Percentiles rank a stretch among this genome's conserved stretches.
Evolutionary conservation across 2,888 invertebrate species (phyloP).

Genomic region (Dexiosoma caninum): DNA sequence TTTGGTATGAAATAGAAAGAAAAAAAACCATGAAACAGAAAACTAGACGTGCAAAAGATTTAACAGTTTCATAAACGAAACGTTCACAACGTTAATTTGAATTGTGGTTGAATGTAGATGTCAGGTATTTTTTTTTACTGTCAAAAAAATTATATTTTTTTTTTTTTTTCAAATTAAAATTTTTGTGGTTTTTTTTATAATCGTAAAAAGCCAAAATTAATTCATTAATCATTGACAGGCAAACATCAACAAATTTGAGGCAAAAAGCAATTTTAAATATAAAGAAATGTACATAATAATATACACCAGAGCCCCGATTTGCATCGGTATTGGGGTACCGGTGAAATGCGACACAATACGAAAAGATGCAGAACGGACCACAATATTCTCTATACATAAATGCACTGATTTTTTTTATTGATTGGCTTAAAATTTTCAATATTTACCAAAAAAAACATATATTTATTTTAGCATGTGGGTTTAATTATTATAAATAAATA

Average conservation of each 20-base stretch:
- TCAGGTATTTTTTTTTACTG: conserved; percentile 47
- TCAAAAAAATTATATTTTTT: too few relatives aligned
- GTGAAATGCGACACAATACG: too few relatives aligned
- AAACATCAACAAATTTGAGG: conserved; percentile 52
- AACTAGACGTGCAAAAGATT: conserved; percentile 59
- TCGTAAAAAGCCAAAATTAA: conserved; percentile 51
- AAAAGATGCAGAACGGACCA: too few relatives aligned
- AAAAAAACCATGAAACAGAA: conserved; percentile 9
- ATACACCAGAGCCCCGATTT: too few relatives aligned
- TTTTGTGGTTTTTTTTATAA: conserved; percentile 18
- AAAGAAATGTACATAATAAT: too few relatives aligned
- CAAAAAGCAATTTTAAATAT: conserved; percentile 10
- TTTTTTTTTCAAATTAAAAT: conserved; percentile 7
- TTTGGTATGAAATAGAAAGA: conserved; percentile 22
- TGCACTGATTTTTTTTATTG: too few relatives aligned
- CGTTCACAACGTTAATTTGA: background rate
- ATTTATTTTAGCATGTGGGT: too few relatives aligned
- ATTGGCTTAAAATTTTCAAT: too few relatives aligned
- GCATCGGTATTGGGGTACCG: too few relatives aligned
- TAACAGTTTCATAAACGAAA: conserved; percentile 47
- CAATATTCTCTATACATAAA: too few relatives aligned
- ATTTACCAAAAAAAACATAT: too few relatives aligned
- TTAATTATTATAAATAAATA: too few relatives aligned
- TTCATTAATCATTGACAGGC: conserved; percentile 63
- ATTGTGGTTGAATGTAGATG: conserved; percentile 27